These are phyloP conservation scores for Halictus ligatus DNA, from an alignment of 2,888 invertebrate genomes.

Conservation along the genomic window DNA sequence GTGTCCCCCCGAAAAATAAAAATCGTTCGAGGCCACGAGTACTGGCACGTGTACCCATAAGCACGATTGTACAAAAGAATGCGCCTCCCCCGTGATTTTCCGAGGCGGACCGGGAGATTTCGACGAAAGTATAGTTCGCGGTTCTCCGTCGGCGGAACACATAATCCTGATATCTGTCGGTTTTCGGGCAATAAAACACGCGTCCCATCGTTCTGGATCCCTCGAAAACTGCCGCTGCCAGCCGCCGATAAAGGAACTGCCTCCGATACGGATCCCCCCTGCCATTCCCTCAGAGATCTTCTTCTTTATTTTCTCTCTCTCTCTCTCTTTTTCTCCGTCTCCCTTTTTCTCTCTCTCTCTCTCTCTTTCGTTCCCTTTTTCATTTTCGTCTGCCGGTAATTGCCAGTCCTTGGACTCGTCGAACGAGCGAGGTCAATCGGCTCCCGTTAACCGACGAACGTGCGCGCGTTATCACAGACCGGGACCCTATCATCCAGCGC, in stretches of 20 bases:
- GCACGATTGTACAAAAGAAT: not conserved
- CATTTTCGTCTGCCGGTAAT: slow-evolving; percentile 39
- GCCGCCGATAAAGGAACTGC: slow-evolving; percentile 82
- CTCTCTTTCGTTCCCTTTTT: not conserved
- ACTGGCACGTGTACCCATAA: not conserved
- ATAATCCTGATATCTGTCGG: slow-evolving; percentile 86
- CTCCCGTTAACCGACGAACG: slow-evolving; percentile 52
- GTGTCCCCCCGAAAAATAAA: not conserved
- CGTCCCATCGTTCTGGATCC: slow-evolving; percentile 75
- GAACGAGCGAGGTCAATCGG: slow-evolving; percentile 55
- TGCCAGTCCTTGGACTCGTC: slow-evolving; percentile 38
- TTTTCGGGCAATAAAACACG: slow-evolving; percentile 88
- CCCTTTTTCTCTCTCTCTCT: not conserved
- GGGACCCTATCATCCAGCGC: slow-evolving; percentile 44
- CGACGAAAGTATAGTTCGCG: slow-evolving; percentile 29
- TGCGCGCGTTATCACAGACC: slow-evolving; percentile 54
- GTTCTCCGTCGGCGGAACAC: slow-evolving; percentile 65
- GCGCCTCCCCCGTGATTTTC: not conserved
- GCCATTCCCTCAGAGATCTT: slow-evolving; percentile 1
- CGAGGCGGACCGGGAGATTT: slow-evolving; percentile 10
- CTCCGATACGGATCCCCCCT: slow-evolving; percentile 80
- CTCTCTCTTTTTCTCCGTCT: not conserved
- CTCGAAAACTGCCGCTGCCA: slow-evolving; percentile 78
- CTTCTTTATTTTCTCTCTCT: not conserved
- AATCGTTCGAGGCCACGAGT: not conserved